Base-by-base conservation (phyloP, 2,113 vertebrate species). In the Oreochromis niloticus region DNA sequence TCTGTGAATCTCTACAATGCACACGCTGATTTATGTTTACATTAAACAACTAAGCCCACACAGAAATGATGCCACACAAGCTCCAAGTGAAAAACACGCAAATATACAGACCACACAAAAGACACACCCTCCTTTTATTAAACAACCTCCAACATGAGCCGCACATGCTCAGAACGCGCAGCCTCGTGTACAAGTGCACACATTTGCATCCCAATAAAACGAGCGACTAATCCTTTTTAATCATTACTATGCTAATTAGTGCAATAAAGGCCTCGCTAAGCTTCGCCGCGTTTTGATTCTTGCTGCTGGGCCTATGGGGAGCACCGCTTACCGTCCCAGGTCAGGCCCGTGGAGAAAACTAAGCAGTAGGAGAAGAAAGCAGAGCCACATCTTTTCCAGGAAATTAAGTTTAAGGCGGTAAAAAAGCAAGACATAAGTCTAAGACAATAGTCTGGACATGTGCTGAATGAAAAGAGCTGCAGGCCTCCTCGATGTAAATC, bases 351-450 rank as follows among this genome's bases (percentile, higher is more conserved):
- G 22, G 85, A 86, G 83, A 59, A 73, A 56, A 30, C 79, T 3
- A 17, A 52, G 52, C 43, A 34, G 27, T 3, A 22, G 61, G 84
- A 88, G 50, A 68, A 3, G 66, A 32, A 6, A 6, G 80, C 9
- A 22, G 73, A 43, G 80, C 39, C 82, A 2, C 88, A 83, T 93
- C 91, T 73, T 52, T 86, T 87, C 89, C 85, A 86, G 71, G 71
- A 90, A 94, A 94, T 94, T 81, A 93, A 89, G 83, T 92, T 88
- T 81, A 24, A 84, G 88, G 87, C 63, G 14, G 50, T 94, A 88
- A 91, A 87, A 41, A 79, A 63, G 24, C 36, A 54, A 24, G 48
- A 32, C 43, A 63, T 7, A 52, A 46, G 27, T 39, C 52, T 10
- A 3, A 85, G 85, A 92, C 92, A 92, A 92, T 7, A 79, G 81